Evolutionary conservation across 2,113 vertebrate genomes (phyloP), one percentile per base, ranked within the genome.

Genomic region (Barnardius zonarius): DNA sequence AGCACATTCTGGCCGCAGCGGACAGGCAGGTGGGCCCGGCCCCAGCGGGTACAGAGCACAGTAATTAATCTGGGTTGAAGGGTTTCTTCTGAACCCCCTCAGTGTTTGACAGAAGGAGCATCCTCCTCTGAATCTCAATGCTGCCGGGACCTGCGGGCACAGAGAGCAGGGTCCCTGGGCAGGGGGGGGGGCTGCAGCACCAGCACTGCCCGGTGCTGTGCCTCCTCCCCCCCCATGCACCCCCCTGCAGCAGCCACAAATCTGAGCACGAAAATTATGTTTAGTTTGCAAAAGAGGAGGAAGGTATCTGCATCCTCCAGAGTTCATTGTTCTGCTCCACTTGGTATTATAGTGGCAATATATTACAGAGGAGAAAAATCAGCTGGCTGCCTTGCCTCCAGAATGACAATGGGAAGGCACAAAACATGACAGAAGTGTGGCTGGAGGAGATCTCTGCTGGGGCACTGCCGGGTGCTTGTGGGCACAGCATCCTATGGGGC

Each of bases 291-390:
- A 95, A 96, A 90, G 57, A 89, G 93, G 92, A 87, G 94, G 85
- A 92, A 93, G 94, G 90, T 83, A 85, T 84, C 88, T 92, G 87
- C 93, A 96, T 92, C 96, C 94, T 96, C 91, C 70, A 68, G 92
- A 96, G 96, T 96, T 96, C 95, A 92, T 95, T 95, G 96, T 96
- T 96, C 97, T 96, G 97, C 96, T 86, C 92, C 85, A 89, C 89
- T 91, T 90, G 92, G 86, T 90, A 92, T 96, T 95, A 97, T 91
- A 91, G 96, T 37, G 70, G 95, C 92, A 88, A 94, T 93, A 94
- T 95, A 86, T 96, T 92, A 93, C 86, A 41, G 89, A 80, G 63
- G 76, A 80, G 93, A 92, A 79, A 94, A 95, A 94, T 93, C 96
- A 83, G 79, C 92, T 74, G 92, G 35, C 86, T 72, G 95, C 41